Percentiles rank a stretch among this genome's conserved stretches.
phyloP scores from a whole-genome alignment of 2,888 invertebrate genomes.

The Suillia variegata region DNA sequence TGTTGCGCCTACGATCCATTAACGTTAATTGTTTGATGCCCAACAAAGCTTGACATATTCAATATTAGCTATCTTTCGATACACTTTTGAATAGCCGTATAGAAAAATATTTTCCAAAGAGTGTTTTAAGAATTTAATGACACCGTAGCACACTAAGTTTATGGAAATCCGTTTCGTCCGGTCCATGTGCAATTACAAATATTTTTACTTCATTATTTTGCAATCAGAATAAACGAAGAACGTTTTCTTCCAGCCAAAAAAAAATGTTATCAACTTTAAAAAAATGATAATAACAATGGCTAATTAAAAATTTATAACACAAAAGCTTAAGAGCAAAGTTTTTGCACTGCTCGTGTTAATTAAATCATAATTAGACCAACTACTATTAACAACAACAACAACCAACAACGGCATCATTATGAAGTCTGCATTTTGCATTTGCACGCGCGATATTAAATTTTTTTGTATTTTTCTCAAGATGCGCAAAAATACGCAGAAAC shows the following conservation, averaged over 20 bases:
- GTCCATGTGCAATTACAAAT: no score
- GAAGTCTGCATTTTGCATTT: no score
- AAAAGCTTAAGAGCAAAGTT: conserved; percentile 46
- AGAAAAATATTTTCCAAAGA: no score
- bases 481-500: neutral
- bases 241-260: neutral
- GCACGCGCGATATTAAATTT: no score
- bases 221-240: no score
- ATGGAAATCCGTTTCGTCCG: no score
- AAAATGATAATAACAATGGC: conserved; percentile 41
- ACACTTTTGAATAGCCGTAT: no score
- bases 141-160: no score
- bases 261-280: conserved; percentile 14
- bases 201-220: no score
- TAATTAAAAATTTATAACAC: conserved; percentile 54
- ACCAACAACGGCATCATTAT: no score
- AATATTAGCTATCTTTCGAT: no score
- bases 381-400: neutral
- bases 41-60: conserved; percentile 35
- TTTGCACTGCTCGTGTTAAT: conserved; percentile 49
- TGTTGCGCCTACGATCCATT: conserved; percentile 49
- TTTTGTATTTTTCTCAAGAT: neutral
- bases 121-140: no score
- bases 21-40: conserved; percentile 52
- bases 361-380: conserved; percentile 44